A percentile compares a stretch with the other conserved stretches of the same genome.
These are phyloP conservation scores for Phrynocephalus guinanensis DNA, from an alignment of 2,797 vertebrate genomes.

Conservation along the genomic window DNA sequence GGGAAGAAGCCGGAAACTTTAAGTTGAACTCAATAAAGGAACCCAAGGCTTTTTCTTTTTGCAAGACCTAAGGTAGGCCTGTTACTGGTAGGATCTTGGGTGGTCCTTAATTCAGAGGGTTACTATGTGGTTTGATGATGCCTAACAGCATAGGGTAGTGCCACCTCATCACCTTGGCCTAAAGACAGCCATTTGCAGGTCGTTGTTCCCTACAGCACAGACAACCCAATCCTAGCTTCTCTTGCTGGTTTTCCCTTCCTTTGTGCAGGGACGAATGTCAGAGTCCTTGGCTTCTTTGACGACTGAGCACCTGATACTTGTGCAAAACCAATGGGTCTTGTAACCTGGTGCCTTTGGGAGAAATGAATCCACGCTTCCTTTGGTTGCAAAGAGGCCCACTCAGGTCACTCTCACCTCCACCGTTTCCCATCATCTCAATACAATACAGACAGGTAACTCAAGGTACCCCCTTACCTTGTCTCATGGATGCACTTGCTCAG, in stretches of 20 bases:
- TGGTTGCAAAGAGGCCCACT: background rate
- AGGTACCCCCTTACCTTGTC: conserved; percentile 16
- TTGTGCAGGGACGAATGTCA: background rate
- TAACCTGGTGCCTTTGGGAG: background rate
- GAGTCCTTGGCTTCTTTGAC: background rate
- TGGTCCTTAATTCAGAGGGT: too few species aligned
- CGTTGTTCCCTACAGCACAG: background rate
- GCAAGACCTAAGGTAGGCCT: too few species aligned
- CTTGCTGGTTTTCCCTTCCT: background rate
- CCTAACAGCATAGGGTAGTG: too few species aligned
- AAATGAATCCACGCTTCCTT: background rate
- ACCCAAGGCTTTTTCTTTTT: too few species aligned
- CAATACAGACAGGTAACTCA: background rate
- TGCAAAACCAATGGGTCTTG: background rate
- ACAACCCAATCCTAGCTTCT: background rate
- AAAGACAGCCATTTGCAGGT: background rate
- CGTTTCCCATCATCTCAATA: background rate
- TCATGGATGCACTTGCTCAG: conserved; percentile 18
- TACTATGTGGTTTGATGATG: too few species aligned
- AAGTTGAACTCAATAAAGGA: too few species aligned
- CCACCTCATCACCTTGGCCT: too few species aligned
- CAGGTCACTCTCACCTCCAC: background rate
- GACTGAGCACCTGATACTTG: background rate
- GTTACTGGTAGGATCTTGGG: too few species aligned
- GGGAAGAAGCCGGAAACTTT: too few species aligned